Evolutionary conservation across 2,797 vertebrate genomes (phyloP).

Genomic region (Chiloscyllium punctatum): DNA sequence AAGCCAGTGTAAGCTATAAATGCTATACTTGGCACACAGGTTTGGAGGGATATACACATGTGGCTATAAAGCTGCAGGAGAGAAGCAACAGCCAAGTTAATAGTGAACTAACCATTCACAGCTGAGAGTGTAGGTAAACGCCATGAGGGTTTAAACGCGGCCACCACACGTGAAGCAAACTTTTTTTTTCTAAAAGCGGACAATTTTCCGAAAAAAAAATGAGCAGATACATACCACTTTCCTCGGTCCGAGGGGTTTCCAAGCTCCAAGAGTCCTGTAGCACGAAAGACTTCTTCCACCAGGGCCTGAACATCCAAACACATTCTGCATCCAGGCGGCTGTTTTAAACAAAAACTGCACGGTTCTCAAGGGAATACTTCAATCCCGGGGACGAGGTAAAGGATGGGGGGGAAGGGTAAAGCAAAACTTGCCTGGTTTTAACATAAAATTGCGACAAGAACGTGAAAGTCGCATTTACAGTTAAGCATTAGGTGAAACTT

Average conservation of each 20-base stretch:
- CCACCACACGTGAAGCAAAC: not conserved
- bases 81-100: not conserved
- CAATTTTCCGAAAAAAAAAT: not conserved
- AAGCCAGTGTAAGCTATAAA: not conserved
- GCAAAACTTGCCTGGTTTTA: not conserved
- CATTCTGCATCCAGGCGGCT: not conserved
- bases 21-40: not conserved
- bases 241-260: not conserved
- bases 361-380: not conserved
- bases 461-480: not conserved
- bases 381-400: not conserved
- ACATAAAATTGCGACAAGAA: not conserved
- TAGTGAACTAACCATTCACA: not conserved
- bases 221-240: not conserved
- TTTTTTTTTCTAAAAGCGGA: not conserved
- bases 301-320: not conserved
- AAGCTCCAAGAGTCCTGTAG: too few species aligned
- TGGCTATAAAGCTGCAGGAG: not conserved
- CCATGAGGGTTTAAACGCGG: not conserved
- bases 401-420: not conserved
- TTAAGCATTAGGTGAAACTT: not conserved
- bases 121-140: not conserved
- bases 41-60: not conserved
- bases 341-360: not conserved
- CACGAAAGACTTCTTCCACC: not conserved